These are phyloP conservation scores for Smutsia temminckii DNA, from an alignment of 2,797 vertebrate genomes.

Conservation along the genomic window DNA sequence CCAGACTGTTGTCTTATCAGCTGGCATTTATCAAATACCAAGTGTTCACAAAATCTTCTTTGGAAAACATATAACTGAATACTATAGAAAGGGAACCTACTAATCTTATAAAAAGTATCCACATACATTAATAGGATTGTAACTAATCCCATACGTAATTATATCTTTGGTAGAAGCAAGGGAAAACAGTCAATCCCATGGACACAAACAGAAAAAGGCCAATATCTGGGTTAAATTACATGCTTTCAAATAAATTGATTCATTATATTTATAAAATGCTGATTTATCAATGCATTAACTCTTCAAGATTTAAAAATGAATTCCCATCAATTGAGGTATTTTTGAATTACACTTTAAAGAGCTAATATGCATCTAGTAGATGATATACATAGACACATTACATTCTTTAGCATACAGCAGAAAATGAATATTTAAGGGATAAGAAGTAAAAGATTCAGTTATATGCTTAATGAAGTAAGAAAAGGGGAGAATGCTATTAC, in stretches of 20 bases:
- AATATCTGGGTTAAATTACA: not conserved
- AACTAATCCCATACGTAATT: not conserved
- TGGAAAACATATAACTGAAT: not conserved
- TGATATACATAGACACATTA: not conserved
- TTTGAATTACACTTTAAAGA: not conserved
- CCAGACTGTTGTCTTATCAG: not conserved
- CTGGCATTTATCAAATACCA: not conserved
- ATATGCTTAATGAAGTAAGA: not conserved
- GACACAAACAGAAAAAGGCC: not conserved
- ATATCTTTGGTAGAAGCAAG: not conserved
- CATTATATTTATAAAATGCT: not conserved
- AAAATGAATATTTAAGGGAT: not conserved
- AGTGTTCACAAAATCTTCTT: not conserved
- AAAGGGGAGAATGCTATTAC: not conserved
- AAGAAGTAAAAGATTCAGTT: not conserved
- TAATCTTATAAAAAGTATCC: not conserved
- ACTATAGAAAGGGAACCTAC: not conserved
- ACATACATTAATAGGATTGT: not conserved
- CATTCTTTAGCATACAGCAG: not conserved
- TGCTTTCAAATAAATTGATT: not conserved
- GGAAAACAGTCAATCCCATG: not conserved
- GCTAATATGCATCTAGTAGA: not conserved
- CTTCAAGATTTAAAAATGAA: not conserved
- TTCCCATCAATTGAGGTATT: not conserved
- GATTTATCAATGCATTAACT: not conserved